These are phyloP conservation scores for Melieria picta DNA, from an alignment of 2,888 invertebrate genomes.

Conservation along the genomic window DNA sequence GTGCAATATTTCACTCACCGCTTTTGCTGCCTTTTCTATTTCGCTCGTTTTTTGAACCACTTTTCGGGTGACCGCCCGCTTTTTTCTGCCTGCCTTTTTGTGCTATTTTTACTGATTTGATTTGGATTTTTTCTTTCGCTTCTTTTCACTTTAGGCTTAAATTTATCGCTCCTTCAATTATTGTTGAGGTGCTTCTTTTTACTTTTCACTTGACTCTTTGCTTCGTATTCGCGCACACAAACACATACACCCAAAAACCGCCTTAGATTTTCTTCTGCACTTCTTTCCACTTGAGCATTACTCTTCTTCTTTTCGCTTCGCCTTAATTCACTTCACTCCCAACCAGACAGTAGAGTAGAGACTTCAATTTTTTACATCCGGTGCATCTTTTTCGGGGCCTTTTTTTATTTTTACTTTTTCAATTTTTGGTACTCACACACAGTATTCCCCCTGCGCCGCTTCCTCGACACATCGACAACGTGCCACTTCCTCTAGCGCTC, in stretches of 20 bases:
- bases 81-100: not conserved
- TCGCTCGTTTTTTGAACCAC: too few species aligned
- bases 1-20: too few species aligned
- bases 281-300: not conserved
- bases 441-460: too few species aligned
- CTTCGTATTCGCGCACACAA: conserved; percentile 8
- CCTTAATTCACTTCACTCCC: not conserved
- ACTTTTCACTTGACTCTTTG: not conserved
- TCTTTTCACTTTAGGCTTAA: not conserved
- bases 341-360: not conserved
- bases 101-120: not conserved
- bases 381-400: too few species aligned
- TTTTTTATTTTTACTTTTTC: too few species aligned
- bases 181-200: too few species aligned
- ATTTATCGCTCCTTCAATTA: not conserved
- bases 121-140: not conserved
- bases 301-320: not conserved
- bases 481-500: too few species aligned
- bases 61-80: too few species aligned
- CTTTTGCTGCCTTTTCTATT: too few species aligned
- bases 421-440: too few species aligned
- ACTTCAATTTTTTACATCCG: too few species aligned
- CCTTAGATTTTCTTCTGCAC: not conserved
- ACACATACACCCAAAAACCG: not conserved
- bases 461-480: too few species aligned